phyloP scores from a whole-genome alignment of 2,797 vertebrate genomes.

The Anguilla obscura region DNA sequence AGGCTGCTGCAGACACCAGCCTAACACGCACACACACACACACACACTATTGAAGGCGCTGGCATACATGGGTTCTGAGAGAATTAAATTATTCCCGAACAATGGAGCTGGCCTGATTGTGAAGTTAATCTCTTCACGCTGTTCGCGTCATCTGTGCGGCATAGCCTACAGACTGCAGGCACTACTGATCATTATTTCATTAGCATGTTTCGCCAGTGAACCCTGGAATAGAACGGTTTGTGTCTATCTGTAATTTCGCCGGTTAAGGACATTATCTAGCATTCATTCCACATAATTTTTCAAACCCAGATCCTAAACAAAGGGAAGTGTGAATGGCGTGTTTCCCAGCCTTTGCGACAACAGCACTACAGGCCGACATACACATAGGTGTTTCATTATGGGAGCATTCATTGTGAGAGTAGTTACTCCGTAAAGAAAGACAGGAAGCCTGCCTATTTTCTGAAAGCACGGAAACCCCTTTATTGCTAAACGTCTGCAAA shows the following conservation, averaged over 20 bases:
- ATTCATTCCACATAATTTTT: neutral
- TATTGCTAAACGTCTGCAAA: slow-evolving; percentile 31
- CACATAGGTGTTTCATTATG: neutral
- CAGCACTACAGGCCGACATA: neutral
- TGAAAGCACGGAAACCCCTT: neutral
- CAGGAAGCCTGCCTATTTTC: neutral
- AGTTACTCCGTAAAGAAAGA: neutral
- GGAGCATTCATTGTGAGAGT: neutral
- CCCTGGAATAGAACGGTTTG: no score
- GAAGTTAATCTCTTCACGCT: no score
- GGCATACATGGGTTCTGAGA: neutral
- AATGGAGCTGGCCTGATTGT: no score
- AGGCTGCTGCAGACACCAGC: no score
- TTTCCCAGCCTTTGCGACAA: neutral
- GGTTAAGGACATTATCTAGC: neutral
- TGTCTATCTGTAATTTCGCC: no score
- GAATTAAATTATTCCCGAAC: neutral
- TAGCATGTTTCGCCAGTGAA: no score
- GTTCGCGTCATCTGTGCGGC: no score
- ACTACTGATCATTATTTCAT: no score
- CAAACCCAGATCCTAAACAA: neutral
- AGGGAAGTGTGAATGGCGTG: neutral
- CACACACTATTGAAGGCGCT: neutral
- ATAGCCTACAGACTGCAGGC: no score
- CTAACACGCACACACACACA: no score